A percentile compares a stretch with the other conserved stretches of the same genome.
Conservation (phyloP, 2,113 vertebrate species). For the cattle (Bos taurus) region ARS-UCD2.0 NC_037330.1:62371501-62372000, state of each 20-base stretch:
- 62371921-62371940: not conserved
- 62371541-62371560: not conserved
- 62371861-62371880: not conserved
- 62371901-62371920: not conserved
- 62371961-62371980: not conserved
- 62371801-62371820: not conserved
- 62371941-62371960: not conserved
- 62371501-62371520: not conserved
- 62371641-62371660: not conserved
- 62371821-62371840: not conserved
- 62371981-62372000: not conserved
- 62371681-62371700: not conserved
- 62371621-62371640: not conserved
- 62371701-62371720: not conserved
- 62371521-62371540: not conserved
- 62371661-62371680: not conserved
- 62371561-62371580: not conserved
- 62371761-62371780: not conserved
- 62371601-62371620: not conserved
- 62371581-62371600: not conserved
- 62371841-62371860: not conserved
- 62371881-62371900: not conserved
- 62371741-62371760: not conserved
- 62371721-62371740: not conserved
- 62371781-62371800: not conserved